A percentile compares a stretch with the other conserved stretches of the same genome.
These are phyloP conservation scores for Conus ventricosus DNA, from an alignment of 1,140 invertebrate genomes.

Conservation along the genomic window DNA sequence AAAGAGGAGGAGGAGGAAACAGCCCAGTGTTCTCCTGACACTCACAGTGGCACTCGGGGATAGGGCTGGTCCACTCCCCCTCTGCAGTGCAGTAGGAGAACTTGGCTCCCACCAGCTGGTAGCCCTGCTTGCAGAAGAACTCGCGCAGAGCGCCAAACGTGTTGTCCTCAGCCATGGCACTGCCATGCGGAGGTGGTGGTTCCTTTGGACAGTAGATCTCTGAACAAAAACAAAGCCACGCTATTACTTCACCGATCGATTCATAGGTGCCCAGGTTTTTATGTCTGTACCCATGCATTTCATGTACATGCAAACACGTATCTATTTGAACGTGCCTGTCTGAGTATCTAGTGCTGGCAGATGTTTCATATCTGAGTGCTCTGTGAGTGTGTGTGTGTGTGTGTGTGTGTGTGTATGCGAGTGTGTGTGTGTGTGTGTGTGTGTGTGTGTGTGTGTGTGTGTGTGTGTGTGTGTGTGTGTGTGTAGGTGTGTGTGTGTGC, in stretches of 20 bases:
- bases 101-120: slow-evolving; percentile 52
- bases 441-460: too few relatives aligned
- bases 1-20: too few relatives aligned
- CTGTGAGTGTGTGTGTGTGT: too few relatives aligned
- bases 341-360: too few relatives aligned
- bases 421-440: too few relatives aligned
- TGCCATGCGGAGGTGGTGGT: slow-evolving; percentile 40
- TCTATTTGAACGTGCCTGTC: too few relatives aligned
- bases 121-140: slow-evolving; percentile 53
- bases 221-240: slow-evolving; percentile 28
- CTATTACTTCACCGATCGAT: neutral
- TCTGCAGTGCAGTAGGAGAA: slow-evolving; percentile 55
- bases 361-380: too few relatives aligned
- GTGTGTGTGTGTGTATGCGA: too few relatives aligned
- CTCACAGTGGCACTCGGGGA: slow-evolving; percentile 58
- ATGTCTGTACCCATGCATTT: neutral
- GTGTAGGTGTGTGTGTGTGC: too few relatives aligned
- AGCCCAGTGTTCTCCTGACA: neutral
- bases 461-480: too few relatives aligned
- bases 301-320: neutral
- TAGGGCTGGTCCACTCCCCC: slow-evolving; percentile 54
- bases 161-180: slow-evolving; percentile 47
- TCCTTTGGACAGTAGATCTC: slow-evolving; percentile 62
- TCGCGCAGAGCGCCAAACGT: slow-evolving; percentile 49
- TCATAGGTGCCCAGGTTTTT: neutral